phyloP scores from a whole-genome alignment of 2,113 vertebrate species.

The Nesogale talazaci region DNA sequence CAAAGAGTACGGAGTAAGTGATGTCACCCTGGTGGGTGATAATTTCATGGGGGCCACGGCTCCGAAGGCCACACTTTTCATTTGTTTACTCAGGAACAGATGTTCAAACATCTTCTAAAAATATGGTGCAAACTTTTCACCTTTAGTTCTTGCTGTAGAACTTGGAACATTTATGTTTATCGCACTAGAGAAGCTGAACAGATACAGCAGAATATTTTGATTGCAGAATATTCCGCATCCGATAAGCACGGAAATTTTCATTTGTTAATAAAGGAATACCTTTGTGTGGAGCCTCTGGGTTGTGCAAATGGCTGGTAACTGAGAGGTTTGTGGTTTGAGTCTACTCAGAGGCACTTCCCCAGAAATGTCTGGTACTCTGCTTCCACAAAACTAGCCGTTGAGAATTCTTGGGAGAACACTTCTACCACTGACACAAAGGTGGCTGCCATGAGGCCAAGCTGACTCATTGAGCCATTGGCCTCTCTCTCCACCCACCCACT shows the following conservation, averaged over 20 bases:
- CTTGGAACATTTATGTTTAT: slow-evolving; percentile 43
- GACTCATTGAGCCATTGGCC: neutral
- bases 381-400: neutral
- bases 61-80: slow-evolving; percentile 44
- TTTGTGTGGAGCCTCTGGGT: neutral
- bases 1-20: neutral
- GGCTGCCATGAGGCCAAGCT: neutral
- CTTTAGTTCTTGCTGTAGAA: slow-evolving; percentile 26
- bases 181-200: neutral
- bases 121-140: neutral
- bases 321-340: neutral
- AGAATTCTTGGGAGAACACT: neutral
- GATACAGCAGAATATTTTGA: neutral
- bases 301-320: neutral
- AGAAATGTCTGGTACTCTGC: neutral
- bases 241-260: slow-evolving; percentile 34
- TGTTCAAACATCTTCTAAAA: slow-evolving; percentile 63
- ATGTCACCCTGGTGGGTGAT: neutral
- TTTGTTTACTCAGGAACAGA: slow-evolving; percentile 47
- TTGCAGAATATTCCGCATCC: neutral
- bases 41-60: slow-evolving; percentile 30
- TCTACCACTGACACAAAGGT: neutral
- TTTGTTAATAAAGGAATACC: slow-evolving; percentile 6
- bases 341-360: neutral
- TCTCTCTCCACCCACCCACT: too few relatives aligned